Evolutionary conservation across 2,113 vertebrate species (phyloP).

Genomic region (Struthidea cinerea): DNA sequence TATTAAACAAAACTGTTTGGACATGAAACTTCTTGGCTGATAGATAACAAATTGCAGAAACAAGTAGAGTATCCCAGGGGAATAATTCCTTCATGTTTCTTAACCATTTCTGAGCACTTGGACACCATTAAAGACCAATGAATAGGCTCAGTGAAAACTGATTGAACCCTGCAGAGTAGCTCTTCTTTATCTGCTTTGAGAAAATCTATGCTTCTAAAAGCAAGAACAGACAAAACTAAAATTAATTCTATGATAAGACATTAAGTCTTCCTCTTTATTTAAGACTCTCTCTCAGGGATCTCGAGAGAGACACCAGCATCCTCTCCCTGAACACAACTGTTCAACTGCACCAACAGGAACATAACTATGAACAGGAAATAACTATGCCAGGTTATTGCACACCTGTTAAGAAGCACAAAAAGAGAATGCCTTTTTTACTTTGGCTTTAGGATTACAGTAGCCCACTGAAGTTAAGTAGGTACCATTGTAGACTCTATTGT

Average conservation of each 20-base stretch:
- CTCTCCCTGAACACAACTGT: background rate
- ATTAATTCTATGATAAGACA: background rate
- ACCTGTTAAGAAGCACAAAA: background rate
- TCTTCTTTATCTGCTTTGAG: background rate
- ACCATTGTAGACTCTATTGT: background rate
- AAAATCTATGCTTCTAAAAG: background rate
- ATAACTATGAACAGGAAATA: background rate
- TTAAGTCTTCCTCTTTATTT: background rate
- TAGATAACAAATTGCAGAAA: background rate
- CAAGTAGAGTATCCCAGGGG: background rate
- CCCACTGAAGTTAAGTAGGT: background rate
- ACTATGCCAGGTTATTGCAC: background rate
- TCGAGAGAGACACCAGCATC: background rate
- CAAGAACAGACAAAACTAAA: background rate
- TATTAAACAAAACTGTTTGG: background rate
- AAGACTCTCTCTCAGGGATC: background rate
- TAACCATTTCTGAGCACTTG: background rate
- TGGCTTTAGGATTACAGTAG: background rate
- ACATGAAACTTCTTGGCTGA: background rate
- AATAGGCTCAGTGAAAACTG: background rate
- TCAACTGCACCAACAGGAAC: background rate
- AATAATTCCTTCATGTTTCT: background rate
- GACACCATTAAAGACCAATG: background rate
- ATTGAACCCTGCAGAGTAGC: background rate
- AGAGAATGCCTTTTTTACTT: background rate